These are phyloP conservation scores for Elymnias hypermnestra DNA, from an alignment of 1,140 invertebrate species.

Conservation along the genomic window DNA sequence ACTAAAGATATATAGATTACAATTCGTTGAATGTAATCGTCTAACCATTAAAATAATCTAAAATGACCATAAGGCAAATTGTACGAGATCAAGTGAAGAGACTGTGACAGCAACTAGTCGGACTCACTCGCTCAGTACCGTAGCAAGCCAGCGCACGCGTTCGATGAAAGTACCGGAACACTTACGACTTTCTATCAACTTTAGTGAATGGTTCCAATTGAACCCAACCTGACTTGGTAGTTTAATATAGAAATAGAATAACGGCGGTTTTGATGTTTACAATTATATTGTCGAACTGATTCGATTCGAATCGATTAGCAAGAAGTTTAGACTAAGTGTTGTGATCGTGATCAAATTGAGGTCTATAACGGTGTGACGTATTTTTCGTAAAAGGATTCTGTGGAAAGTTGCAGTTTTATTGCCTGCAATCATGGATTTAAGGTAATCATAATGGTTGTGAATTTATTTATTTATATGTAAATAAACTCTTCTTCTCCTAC, in stretches of 20 bases:
- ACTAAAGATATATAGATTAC: too few relatives aligned
- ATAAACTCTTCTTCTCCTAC: too few relatives aligned
- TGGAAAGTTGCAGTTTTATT: neutral
- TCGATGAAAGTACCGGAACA: slow-evolving; percentile 53
- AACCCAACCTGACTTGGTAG: slow-evolving; percentile 4
- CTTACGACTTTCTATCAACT: slow-evolving; percentile 45
- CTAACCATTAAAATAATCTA: too few relatives aligned
- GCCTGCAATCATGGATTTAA: slow-evolving; percentile 28
- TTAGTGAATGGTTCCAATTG: slow-evolving; percentile 22
- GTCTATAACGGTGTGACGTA: neutral
- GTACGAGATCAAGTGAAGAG: slow-evolving; percentile 12
- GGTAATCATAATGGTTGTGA: too few relatives aligned
- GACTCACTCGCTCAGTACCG: slow-evolving; percentile 40
- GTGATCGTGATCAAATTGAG: slow-evolving; percentile 4
- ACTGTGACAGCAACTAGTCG: slow-evolving; percentile 5
- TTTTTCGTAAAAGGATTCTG: neutral
- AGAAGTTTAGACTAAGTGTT: too few relatives aligned
- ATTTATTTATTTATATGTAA: too few relatives aligned
- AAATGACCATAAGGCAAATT: slow-evolving; percentile 1
- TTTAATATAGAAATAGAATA: neutral
- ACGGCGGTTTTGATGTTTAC: neutral
- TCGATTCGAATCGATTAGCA: too few relatives aligned
- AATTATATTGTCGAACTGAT: slow-evolving; percentile 13
- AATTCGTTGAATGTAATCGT: too few relatives aligned
- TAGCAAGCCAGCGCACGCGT: slow-evolving; percentile 46